Conservation (phyloP, 2,888 invertebrate species). For the Cancer borealis region DNA sequence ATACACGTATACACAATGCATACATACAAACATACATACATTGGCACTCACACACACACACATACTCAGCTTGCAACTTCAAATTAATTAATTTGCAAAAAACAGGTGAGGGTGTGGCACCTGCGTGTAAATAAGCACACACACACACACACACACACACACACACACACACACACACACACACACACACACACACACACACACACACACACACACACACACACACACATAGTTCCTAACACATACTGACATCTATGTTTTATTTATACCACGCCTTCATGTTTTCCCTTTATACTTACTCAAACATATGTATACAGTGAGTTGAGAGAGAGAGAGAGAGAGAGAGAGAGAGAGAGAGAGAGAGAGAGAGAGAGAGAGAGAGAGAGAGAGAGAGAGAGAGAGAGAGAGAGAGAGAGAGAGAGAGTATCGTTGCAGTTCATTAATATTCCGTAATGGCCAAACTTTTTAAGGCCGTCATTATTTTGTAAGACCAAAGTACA, state of each 20-base stretch:
- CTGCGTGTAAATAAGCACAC: neutral
- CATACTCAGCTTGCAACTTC: neutral
- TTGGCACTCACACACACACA: neutral
- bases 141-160: conserved; percentile 40
- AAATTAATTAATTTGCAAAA: neutral
- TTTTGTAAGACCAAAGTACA: neutral
- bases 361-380: conserved; percentile 20
- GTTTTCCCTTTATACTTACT: too few species aligned
- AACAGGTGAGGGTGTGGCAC: neutral
- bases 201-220: conserved; percentile 4
- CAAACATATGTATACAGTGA: neutral
- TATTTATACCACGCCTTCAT: neutral
- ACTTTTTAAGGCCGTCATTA: neutral
- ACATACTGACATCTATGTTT: neutral
- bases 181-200: conserved; percentile 22
- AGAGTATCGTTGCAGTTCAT: neutral
- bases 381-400: conserved; percentile 20
- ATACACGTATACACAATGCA: too few species aligned
- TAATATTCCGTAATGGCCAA: neutral
- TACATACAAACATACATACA: too few species aligned
- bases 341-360: conserved; percentile 13
- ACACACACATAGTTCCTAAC: neutral
- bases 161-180: conserved; percentile 30
- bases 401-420: conserved; percentile 31
- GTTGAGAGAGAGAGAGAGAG: neutral